These are phyloP conservation scores for Gulo gulo DNA, from an alignment of 2,113 vertebrate species.

Conservation along the genomic window DNA sequence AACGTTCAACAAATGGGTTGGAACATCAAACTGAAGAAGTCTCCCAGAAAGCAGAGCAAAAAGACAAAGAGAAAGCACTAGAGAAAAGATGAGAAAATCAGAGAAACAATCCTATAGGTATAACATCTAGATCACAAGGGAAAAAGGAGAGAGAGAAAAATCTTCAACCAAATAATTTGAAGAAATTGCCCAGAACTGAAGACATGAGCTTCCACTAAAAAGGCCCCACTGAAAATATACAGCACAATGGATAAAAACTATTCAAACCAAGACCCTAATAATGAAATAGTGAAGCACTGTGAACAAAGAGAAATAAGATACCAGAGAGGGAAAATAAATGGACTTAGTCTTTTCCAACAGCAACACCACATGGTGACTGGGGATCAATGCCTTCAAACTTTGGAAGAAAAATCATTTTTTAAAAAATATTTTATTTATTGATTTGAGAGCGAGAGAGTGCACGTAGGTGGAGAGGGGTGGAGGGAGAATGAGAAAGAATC, in stretches of 20 bases:
- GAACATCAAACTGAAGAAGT: constrained; percentile 12
- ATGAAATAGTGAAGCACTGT: constrained; percentile 10
- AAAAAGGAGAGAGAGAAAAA: not conserved
- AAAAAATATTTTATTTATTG: not conserved
- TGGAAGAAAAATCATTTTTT: not conserved
- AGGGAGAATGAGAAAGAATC: not conserved
- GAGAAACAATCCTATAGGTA: not conserved
- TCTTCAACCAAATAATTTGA: constrained; percentile 1
- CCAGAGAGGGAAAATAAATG: not conserved
- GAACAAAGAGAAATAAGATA: not conserved
- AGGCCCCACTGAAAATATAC: not conserved
- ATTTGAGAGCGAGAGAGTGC: not conserved
- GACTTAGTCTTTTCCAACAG: not conserved
- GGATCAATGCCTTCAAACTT: not conserved
- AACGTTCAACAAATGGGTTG: not conserved
- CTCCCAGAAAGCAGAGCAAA: constrained; percentile 33
- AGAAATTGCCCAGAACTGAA: not conserved
- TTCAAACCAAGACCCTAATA: not conserved
- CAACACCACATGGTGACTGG: not conserved
- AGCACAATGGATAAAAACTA: not conserved
- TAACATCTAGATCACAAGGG: constrained; percentile 22
- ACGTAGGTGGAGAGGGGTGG: not conserved
- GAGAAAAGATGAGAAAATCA: not conserved
- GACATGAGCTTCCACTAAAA: not conserved
- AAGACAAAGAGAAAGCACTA: not conserved